Percentiles rank a stretch among this genome's conserved stretches.
Evolutionary conservation across 1,140 invertebrate species (phyloP).

Genomic region (Caenorhabditis inopinata): DNA sequence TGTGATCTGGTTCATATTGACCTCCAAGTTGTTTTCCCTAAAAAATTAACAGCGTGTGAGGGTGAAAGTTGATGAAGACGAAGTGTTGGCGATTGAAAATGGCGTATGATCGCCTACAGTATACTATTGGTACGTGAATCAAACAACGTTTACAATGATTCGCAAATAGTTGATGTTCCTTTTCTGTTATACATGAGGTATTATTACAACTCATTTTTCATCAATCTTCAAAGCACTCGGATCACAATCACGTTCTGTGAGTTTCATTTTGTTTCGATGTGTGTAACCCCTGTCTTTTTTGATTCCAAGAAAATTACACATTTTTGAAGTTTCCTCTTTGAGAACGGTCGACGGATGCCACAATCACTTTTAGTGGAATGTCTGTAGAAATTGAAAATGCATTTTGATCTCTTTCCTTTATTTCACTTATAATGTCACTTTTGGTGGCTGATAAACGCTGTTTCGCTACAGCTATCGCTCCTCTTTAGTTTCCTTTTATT

Average conservation of each 20-base stretch:
- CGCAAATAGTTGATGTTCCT: too few species aligned
- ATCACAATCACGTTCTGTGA: too few species aligned
- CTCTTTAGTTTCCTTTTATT: not conserved
- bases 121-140: not conserved
- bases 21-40: not conserved
- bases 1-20: slow-evolving; percentile 5
- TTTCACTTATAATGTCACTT: not conserved
- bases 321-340: too few species aligned
- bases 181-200: too few species aligned
- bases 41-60: slow-evolving; percentile 1
- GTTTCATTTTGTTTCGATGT: too few species aligned
- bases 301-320: too few species aligned
- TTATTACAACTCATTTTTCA: too few species aligned
- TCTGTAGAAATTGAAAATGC: not conserved
- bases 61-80: too few species aligned
- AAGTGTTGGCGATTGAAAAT: not conserved
- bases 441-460: not conserved
- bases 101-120: not conserved
- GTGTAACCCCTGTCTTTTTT: too few species aligned
- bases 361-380: too few species aligned
- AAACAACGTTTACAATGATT: not conserved
- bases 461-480: not conserved
- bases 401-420: slow-evolving; percentile 1
- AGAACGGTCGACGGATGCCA: too few species aligned
- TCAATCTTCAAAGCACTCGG: too few species aligned